Base-by-base conservation (phyloP, 2,797 vertebrate species). In the Oreochromis mossambicus region DNA sequence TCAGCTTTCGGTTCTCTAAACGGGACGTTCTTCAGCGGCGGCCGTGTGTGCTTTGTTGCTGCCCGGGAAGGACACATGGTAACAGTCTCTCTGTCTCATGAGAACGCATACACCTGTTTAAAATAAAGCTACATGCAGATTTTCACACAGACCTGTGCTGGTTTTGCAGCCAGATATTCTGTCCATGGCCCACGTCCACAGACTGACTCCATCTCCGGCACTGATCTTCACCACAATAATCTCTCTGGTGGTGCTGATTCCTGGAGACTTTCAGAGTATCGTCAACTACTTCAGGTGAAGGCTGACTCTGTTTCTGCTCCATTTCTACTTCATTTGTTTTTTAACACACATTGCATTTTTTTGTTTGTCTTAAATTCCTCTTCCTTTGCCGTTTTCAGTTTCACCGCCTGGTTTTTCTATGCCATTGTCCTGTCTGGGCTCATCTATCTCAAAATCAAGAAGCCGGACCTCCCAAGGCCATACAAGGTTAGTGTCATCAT, bases 1-100 rank as follows among this genome's bases (percentile, higher is more conserved):
- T 98, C 97, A 3, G 97, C 97, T 0, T 98, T 99, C 5, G 97
- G 98, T 7, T 97, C 97, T 2, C 94, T 96, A 0, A 98, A 97
- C 0, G 97, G 97, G 73, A 95, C 94, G 0, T 98, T 98, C 95
- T 98, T 98, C 91, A 97, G 97, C 0, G 96, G 97, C 3, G 97
- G 98, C 50, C 96, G 96, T 0, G 85, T 98, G 76, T 98, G 97
- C 91, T 98, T 97, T 8, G 96, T 97, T 7, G 97, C 97, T 10
- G 97, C 97, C 21, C 95, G 97, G 81, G 97, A 98, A 90, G 97
- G 97, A 34, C 98, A 98, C 78, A 91, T 98, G 98, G 98, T 98
- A 90, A 97, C 95, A 32, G 73, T n/a, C 48, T 66, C 6, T 48
- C 13, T 3, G 6, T 32, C 14, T 61, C 8, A 21, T 81, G 3